These are phyloP conservation scores for Cosmorhoe ocellata DNA, from an alignment of 2,888 invertebrate genomes.

Conservation along the genomic window DNA sequence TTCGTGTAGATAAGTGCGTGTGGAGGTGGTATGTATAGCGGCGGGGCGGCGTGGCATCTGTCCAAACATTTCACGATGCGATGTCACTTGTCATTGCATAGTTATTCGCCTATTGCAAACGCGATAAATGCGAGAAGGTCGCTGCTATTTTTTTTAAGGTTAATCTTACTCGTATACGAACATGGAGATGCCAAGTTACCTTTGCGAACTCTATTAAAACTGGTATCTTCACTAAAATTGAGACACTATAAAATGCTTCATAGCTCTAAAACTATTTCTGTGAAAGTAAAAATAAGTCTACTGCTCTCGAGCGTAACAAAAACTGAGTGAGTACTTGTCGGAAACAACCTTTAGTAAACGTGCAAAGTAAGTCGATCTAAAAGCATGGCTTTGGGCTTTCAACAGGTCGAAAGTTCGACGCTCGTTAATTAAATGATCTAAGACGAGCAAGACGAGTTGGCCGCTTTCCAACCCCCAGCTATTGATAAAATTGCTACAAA, in stretches of 20 bases:
- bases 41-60: conserved; percentile 51
- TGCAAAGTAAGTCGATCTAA: conserved; percentile 69
- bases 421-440: conserved; percentile 80
- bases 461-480: conserved; percentile 62
- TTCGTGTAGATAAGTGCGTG: conserved; percentile 18
- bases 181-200: too few species aligned
- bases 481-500: conserved; percentile 75
- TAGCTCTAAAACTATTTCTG: conserved; percentile 9
- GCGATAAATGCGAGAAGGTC: conserved; percentile 40
- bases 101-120: conserved; percentile 51
- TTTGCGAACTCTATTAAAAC: not conserved
- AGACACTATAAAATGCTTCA: not conserved
- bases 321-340: conserved; percentile 47
- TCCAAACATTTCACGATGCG: conserved; percentile 54
- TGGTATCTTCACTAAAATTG: too few species aligned
- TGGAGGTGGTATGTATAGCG: conserved; percentile 15
- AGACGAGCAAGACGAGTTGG: conserved; percentile 70
- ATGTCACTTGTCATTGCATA: conserved; percentile 45
- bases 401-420: conserved; percentile 81
- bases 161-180: not conserved
- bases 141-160: not conserved
- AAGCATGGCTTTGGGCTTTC: conserved; percentile 74
- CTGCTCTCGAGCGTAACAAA: conserved; percentile 29
- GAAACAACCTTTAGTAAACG: conserved; percentile 50
- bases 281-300: conserved; percentile 11